phyloP scores from a whole-genome alignment of 2,113 vertebrate species.

The Grammomys dolichurus region DNA sequence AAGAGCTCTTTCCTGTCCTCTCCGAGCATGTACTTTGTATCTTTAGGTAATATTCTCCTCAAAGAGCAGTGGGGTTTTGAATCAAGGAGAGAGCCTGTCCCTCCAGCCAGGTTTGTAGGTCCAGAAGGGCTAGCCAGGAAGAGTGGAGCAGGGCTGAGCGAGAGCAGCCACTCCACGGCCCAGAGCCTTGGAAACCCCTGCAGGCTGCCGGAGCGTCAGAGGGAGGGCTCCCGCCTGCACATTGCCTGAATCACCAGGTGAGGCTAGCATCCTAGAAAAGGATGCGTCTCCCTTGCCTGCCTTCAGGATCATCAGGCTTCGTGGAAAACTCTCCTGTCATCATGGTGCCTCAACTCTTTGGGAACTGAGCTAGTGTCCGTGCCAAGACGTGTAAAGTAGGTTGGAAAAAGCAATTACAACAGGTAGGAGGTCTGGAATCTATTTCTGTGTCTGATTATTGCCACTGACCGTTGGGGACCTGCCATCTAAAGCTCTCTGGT shows the following conservation, averaged over 20 bases:
- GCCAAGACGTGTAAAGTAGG: not conserved
- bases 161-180: not conserved
- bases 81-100: not conserved
- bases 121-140: not conserved
- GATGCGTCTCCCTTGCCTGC: not conserved
- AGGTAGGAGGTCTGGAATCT: not conserved
- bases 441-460: not conserved
- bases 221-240: not conserved
- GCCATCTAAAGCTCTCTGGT: conserved; percentile 48
- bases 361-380: not conserved
- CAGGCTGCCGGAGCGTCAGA: not conserved
- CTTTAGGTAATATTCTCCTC: conserved; percentile 29
- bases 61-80: not conserved
- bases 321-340: not conserved
- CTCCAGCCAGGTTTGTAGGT: not conserved
- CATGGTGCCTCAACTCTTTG: not conserved
- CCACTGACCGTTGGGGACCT: not conserved
- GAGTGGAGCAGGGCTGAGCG: not conserved
- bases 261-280: not conserved
- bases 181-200: not conserved
- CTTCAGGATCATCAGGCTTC: not conserved
- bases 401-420: not conserved
- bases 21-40: not conserved
- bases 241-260: not conserved
- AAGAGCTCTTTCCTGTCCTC: not conserved